Evolutionary conservation across 2,888 invertebrate genomes (phyloP), one percentile per base, ranked within the genome.

Genomic region (Plebejus anna): DNA sequence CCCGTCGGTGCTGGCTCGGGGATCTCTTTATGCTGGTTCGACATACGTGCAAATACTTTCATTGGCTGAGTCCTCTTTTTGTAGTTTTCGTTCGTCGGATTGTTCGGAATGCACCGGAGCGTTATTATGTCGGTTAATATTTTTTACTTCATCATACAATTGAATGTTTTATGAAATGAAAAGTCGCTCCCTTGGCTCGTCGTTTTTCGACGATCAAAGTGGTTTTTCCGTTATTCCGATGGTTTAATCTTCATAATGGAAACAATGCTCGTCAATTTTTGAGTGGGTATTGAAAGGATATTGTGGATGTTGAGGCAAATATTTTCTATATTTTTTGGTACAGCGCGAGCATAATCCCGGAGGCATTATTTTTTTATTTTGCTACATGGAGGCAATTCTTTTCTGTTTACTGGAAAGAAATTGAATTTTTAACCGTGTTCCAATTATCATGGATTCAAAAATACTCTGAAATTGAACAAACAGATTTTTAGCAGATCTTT

Each of bases 21-120:
- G 81, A 13, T 80, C 81, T 75, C 70, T 77, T 79, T 79, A 79
- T 2, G 70, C 70, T 78, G 82, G 83, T 77, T 75, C 78, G 76
- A 77, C 78, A 79, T 81, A 81, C 80, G 81, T 80, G 80, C 82
- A 81, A 81, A 81, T 81, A 79, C 81, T 82, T 81, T 82, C 83
- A 83, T 82, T 82, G 83, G 81, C 79, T 79, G 80, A 80, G 80
- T 80, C 79, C 79, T 79, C 76, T 80, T 80, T 82, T 79, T 80
- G 79, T 78, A 80, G 79, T 81, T 81, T 81, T 81, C 79, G 80
- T 80, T 80, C 79, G 80, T 80, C 82, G 81, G 82, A 82, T 83
- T 81, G 82, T 81, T 81, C 81, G 81, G 81, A 79, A 81, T 82
- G 81, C 80, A 81, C 78, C 79, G 78, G 78, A 80, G 78, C 79